Percentiles rank a stretch among this genome's conserved stretches.
Evolutionary conservation across 2,888 invertebrate genomes (phyloP).

Genomic region (Nomada fabriciana): DNA sequence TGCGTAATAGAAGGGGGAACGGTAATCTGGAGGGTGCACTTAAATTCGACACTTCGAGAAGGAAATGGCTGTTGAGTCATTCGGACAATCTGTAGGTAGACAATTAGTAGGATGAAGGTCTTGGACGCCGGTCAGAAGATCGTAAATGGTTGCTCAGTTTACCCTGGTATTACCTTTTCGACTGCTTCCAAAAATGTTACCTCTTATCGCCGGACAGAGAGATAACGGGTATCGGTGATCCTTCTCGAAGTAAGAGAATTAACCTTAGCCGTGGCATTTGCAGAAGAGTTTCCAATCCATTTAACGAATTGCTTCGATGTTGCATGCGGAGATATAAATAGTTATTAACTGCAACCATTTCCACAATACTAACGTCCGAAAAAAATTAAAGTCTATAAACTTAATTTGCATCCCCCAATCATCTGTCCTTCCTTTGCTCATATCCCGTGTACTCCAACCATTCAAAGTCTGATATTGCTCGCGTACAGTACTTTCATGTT

Average conservation of each 20-base stretch:
- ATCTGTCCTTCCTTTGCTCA: background rate
- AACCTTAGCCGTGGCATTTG: conserved; percentile 11
- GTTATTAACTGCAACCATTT: too few relatives aligned
- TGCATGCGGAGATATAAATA: too few relatives aligned
- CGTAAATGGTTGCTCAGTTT: conserved; percentile 44
- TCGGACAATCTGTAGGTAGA: conserved; percentile 21
- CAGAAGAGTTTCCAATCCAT: background rate
- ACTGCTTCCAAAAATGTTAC: conserved; percentile 22
- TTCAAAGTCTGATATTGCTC: conserved; percentile 2
- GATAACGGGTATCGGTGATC: conserved; percentile 45
- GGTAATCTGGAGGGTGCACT: background rate
- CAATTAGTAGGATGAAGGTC: conserved; percentile 21
- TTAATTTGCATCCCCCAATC: background rate
- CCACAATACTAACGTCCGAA: too few relatives aligned
- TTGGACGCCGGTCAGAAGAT: conserved; percentile 6
- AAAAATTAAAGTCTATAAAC: background rate
- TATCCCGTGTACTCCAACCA: background rate
- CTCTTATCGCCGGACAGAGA: background rate
- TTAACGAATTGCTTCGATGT: background rate
- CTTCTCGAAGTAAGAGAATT: conserved; percentile 25
- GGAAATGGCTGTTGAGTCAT: conserved; percentile 23
- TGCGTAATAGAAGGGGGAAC: too few relatives aligned
- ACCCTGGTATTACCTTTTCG: conserved; percentile 29
- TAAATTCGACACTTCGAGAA: background rate
- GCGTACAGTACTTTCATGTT: background rate